Percentiles rank a stretch among this genome's conserved stretches.
Conservation (phyloP, 1,140 invertebrate species). For the Caenorhabditis brenneri region DNA sequence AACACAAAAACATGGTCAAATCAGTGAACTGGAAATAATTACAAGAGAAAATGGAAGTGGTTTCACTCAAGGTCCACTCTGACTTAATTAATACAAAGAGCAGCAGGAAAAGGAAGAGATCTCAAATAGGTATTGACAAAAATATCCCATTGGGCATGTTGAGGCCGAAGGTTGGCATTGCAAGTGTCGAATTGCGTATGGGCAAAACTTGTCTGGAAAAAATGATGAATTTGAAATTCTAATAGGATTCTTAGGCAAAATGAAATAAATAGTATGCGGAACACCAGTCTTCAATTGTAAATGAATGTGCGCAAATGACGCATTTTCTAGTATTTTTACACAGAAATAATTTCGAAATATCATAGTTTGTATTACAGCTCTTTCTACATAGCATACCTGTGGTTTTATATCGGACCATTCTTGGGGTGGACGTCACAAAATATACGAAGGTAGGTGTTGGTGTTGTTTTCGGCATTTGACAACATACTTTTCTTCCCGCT, state of each 20-base stretch:
- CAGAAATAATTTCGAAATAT: background rate
- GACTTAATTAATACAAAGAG: constrained; percentile 17
- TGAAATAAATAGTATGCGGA: too few relatives aligned
- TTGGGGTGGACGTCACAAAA: background rate
- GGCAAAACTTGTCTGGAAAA: background rate
- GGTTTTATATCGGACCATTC: constrained; percentile 1
- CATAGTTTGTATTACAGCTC: too few relatives aligned
- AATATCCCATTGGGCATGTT: constrained; percentile 21
- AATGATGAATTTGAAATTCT: too few relatives aligned
- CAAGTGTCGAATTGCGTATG: constrained; percentile 1
- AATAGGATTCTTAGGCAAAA: too few relatives aligned
- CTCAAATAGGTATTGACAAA: constrained; percentile 27
- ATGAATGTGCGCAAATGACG: too few relatives aligned
- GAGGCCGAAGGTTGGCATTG: background rate
- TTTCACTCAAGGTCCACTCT: background rate
- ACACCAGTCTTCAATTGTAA: too few relatives aligned
- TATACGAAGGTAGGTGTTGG: background rate
- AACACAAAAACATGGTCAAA: background rate
- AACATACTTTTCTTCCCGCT: constrained; percentile 10
- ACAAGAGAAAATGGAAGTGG: background rate
- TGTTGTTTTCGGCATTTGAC: constrained; percentile 35
- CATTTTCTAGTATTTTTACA: background rate
- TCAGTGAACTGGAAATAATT: constrained; percentile 32
- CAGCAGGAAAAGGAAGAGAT: constrained; percentile 18
- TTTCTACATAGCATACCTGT: background rate